Evolutionary conservation across 2,888 invertebrate genomes (phyloP), one percentile per base, ranked within the genome.

Genomic region (Parnassius apollo): DNA sequence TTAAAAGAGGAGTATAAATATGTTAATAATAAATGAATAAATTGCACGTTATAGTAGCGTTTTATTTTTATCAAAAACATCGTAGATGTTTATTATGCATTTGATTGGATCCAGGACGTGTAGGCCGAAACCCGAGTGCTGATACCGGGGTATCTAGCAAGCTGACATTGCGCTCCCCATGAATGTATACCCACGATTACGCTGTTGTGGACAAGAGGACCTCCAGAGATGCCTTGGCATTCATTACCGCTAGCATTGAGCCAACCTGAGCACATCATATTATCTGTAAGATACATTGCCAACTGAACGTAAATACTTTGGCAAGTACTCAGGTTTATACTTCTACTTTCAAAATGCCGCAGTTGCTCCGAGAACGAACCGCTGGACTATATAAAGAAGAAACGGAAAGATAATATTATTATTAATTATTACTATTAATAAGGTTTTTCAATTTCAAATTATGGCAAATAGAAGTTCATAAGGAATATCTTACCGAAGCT

Each of bases 241-340:
- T 83, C 82, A 65, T 82, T 86, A 42, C 86, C 82, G 42, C 85
- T 85, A 7, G 85, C 83, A 0, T 80, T 78, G 52, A 85, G 69
- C 76, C 76, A 79, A 2, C 84, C 86, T n/a, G 82, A 74, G 71
- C 86, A 86, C 66, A 85, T 35, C 83, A 85, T 83, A 69, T 81
- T 80, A 61, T 76, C 75, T 2, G 78, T 80, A 25, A 83, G 55
- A 2, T 57, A 57, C 2, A 35, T 18, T 1, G 72, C 67, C 1
- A 71, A 2, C 2, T 65, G 65, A 0, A 63, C 66, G 57, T 82
- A 82, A 1, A 75, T 74, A 2, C 53, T 45, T 49, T 66, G 72
- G 70, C 82, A 82, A 0, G 59, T 59, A 1, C 58, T 63, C 56
- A 76, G 77, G 54, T 78, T 78, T 2, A 82, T 70, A 3, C 71